A percentile compares a stretch with the other conserved stretches of the same genome.
phyloP scores from a whole-genome alignment of 2,113 vertebrate species.

The Ophthalmolycus amberensis region DNA sequence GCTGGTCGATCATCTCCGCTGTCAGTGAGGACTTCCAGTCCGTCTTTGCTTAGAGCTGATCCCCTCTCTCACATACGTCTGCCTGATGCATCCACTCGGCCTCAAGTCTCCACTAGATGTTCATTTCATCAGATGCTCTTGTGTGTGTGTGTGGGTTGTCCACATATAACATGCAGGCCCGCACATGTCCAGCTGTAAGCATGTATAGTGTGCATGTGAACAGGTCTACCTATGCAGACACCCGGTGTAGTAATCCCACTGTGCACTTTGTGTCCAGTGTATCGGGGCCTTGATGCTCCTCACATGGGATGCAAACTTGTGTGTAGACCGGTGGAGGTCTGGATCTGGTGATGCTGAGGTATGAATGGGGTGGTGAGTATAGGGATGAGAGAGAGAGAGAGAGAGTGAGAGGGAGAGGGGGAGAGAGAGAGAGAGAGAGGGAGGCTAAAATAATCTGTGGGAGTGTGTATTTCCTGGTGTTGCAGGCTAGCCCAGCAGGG shows the following conservation, averaged over 20 bases:
- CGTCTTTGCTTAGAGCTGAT: too few species aligned
- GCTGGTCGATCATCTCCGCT: too few species aligned
- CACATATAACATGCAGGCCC: neutral
- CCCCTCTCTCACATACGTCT: too few species aligned
- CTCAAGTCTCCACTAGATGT: too few species aligned
- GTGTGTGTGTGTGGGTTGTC: neutral
- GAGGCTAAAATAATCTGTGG: constrained; percentile 22
- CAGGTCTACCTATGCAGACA: neutral
- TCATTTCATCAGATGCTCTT: too few species aligned
- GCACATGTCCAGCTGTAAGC: neutral
- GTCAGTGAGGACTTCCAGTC: too few species aligned
- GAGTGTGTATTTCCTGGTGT: constrained; percentile 53
- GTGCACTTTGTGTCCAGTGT: neutral
- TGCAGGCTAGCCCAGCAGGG: constrained; percentile 25
- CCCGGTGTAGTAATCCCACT: neutral
- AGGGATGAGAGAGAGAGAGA: neutral
- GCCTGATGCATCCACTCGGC: neutral
- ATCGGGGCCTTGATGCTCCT: neutral
- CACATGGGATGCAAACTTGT: too few species aligned
- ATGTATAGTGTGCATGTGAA: neutral
- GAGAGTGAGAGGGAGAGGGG: neutral
- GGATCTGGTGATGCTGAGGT: constrained; percentile 12
- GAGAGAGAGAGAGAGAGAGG: neutral
- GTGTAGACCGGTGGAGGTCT: neutral
- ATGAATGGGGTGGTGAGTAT: neutral